Evolutionary conservation across 2,888 invertebrate genomes (phyloP).

Genomic region (Philereme transversata): DNA sequence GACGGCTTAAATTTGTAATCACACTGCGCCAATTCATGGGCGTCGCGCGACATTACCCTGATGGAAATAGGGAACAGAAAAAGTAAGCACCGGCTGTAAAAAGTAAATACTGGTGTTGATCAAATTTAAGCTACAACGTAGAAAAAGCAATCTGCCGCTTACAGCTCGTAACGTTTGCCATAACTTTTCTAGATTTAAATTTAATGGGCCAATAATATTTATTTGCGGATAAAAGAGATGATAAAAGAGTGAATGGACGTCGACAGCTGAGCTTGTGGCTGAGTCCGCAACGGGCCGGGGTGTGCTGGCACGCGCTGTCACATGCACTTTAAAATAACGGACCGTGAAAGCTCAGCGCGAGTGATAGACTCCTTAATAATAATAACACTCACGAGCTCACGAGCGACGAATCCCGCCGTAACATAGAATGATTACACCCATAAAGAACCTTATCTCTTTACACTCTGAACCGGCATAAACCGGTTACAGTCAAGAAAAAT

Average conservation of each 20-base stretch:
- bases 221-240: conserved; percentile 30
- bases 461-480: conserved; percentile 74
- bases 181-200: conserved; percentile 52
- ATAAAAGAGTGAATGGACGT: conserved; percentile 4
- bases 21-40: conserved; percentile 72
- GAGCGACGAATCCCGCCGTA: conserved; percentile 66
- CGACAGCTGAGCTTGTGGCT: neutral
- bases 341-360: conserved; percentile 23
- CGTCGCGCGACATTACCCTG: conserved; percentile 55
- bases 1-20: conserved; percentile 82
- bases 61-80: conserved; percentile 60
- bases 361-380: conserved; percentile 30
- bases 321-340: conserved; percentile 29
- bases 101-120: conserved; percentile 58
- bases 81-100: conserved; percentile 56
- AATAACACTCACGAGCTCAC: conserved; percentile 15
- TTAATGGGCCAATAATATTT: conserved; percentile 51
- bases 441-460: conserved; percentile 80
- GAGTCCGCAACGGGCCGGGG: neutral
- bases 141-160: conserved; percentile 49
- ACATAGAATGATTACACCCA: conserved; percentile 79
- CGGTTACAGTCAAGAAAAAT: conserved; percentile 73
- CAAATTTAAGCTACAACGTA: conserved; percentile 53
- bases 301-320: conserved; percentile 20
- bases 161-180: conserved; percentile 50